Base-by-base conservation (phyloP, 2,888 invertebrate genomes). In the Andrena dorsata region DNA sequence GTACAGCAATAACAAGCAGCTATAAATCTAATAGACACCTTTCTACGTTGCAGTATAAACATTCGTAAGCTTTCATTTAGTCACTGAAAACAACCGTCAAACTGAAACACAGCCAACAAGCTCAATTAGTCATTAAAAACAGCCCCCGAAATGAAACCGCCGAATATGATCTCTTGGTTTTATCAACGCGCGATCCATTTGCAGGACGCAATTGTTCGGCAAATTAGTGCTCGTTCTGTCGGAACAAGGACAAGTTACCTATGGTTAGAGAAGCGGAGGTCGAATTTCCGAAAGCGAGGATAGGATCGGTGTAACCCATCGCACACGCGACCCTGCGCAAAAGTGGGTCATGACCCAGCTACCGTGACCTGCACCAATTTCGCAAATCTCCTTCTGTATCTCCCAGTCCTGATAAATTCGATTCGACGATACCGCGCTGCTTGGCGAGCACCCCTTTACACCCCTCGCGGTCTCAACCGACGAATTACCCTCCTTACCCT, bases 311-410 rank as follows among this genome's bases (percentile, higher is more conserved):
- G 66, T 30, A 58, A 53, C 6, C 66, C 47, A 80, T 56, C 10
- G 56, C 56, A 56, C 60, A 79, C 58, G 72, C 71, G 72, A 72
- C 64, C 75, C 61, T 35, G 64, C 20, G 23, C 60, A 61, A 76
- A 91, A 90, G 76, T 91, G 63, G 91, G 89, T 90, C 90, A 68
- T 80, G 90, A 90, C 90, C 90, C 71, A 91, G 86, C 87, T 85
- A 78, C 76, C 75, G 71, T 80, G 86, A 88, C 76, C 75, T 79
- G 86, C 60, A 82, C 86, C 85, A 86, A 89, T 90, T 90, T 85
- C 78, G 69, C 80, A 79, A 84, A 83, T 81, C 68, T 76, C 35
- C 80, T 80, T 72, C 68, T 32, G 72, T 66, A 69, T 41, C 77
- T 23, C 13, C 49, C 30, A 64, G 58, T 73, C 65, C 69, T 71